Conservation (phyloP, 2,113 vertebrate genomes). For the Butorides virescens region DNA sequence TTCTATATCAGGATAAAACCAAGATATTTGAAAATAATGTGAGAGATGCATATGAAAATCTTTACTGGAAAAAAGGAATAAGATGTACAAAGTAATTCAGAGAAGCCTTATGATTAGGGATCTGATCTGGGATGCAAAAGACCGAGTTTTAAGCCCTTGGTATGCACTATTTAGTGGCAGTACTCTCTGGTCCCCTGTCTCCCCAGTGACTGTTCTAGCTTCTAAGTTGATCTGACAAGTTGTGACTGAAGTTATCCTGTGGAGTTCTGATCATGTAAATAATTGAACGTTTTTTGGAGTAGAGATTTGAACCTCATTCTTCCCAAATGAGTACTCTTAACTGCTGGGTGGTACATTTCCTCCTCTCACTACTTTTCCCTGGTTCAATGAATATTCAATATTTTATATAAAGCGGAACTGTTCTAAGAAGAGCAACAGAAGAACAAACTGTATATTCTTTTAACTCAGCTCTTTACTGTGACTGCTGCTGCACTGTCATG, state of each 20-base stretch:
- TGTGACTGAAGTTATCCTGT: background rate
- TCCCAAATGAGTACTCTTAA: background rate
- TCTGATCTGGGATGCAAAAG: background rate
- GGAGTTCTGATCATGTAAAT: slow-evolving; percentile 5
- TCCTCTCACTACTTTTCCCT: background rate
- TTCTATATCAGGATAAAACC: background rate
- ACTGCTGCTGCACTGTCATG: background rate
- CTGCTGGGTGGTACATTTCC: background rate
- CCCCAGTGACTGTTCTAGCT: background rate
- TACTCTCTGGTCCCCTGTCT: background rate
- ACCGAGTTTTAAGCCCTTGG: background rate
- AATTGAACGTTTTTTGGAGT: background rate
- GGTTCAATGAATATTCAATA: slow-evolving; percentile 14
- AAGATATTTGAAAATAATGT: background rate
- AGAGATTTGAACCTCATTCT: background rate
- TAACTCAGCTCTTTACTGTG: background rate
- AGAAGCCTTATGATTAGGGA: background rate
- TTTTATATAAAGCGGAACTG: background rate
- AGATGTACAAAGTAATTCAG: background rate
- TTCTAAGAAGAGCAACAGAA: background rate
- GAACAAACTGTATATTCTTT: background rate
- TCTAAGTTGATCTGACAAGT: background rate
- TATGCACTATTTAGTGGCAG: background rate
- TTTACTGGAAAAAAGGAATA: background rate
- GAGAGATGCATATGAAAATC: background rate